These are phyloP conservation scores for Pteropus rufus DNA, from an alignment of 2,797 vertebrate species.

Conservation along the genomic window DNA sequence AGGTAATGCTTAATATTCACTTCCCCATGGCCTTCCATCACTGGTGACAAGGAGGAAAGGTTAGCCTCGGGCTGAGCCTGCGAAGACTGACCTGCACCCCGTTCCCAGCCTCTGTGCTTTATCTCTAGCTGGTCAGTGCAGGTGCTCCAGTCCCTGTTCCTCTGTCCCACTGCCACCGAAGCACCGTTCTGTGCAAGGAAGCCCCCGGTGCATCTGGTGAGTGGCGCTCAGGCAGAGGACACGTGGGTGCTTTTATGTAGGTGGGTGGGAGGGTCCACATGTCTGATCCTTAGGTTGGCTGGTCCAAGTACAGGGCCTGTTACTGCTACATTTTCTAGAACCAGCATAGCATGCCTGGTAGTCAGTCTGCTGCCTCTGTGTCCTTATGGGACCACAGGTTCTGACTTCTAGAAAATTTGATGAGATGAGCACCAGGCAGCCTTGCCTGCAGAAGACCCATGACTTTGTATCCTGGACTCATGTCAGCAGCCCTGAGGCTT, in stretches of 20 bases:
- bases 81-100: fast-evolving
- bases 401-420: background rate
- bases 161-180: background rate
- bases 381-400: background rate
- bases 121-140: background rate
- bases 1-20: conserved; percentile 93
- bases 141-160: background rate
- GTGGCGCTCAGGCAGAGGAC: background rate
- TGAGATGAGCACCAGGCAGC: background rate
- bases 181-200: fast-evolving
- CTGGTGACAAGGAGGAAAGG: conserved; percentile 80
- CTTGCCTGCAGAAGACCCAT: background rate
- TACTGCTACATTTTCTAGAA: background rate
- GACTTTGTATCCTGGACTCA: background rate
- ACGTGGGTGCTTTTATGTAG: background rate
- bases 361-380: background rate
- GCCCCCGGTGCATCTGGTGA: background rate
- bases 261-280: background rate
- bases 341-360: background rate
- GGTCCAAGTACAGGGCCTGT: background rate
- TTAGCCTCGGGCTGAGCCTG: background rate
- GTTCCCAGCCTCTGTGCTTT: background rate
- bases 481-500: background rate
- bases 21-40: conserved; percentile 94
- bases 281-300: background rate